These are phyloP conservation scores for Willowsia nigromaculata DNA, from an alignment of 2,888 invertebrate species.

Conservation along the genomic window DNA sequence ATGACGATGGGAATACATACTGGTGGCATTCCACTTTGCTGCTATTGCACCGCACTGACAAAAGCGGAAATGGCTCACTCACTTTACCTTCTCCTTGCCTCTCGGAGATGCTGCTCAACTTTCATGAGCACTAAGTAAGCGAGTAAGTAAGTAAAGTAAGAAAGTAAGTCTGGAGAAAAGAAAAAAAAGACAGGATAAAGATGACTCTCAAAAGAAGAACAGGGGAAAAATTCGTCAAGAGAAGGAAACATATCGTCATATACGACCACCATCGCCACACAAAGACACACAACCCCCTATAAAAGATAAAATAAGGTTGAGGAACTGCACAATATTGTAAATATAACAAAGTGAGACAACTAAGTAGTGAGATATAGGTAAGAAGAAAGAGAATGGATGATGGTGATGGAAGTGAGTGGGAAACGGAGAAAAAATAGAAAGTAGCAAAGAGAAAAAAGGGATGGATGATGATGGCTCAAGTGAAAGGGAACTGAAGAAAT, in stretches of 20 bases:
- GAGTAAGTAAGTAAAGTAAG: conserved; percentile 22
- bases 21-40: conserved; percentile 33
- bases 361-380: background rate
- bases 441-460: conserved; percentile 36
- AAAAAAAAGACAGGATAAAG: conserved; percentile 14
- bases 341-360: conserved; percentile 59
- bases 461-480: conserved; percentile 61
- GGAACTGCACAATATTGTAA: conserved; percentile 46
- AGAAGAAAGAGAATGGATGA: conserved; percentile 53
- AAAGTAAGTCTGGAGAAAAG: conserved; percentile 27
- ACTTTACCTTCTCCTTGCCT: conserved; percentile 17
- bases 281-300: background rate
- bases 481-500: conserved; percentile 43
- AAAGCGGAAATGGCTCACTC: conserved; percentile 17
- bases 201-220: conserved; percentile 39
- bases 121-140: conserved; percentile 46
- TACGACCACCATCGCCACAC: conserved; percentile 28
- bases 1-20: background rate
- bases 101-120: conserved; percentile 8
- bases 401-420: conserved; percentile 45
- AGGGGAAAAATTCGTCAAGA: conserved; percentile 17
- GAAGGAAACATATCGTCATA: background rate
- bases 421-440: conserved; percentile 37
- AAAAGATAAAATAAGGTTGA: background rate
- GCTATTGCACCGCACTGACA: background rate